phyloP scores from a whole-genome alignment of 2,888 invertebrate species.

The Dorcus parallelipipedus region DNA sequence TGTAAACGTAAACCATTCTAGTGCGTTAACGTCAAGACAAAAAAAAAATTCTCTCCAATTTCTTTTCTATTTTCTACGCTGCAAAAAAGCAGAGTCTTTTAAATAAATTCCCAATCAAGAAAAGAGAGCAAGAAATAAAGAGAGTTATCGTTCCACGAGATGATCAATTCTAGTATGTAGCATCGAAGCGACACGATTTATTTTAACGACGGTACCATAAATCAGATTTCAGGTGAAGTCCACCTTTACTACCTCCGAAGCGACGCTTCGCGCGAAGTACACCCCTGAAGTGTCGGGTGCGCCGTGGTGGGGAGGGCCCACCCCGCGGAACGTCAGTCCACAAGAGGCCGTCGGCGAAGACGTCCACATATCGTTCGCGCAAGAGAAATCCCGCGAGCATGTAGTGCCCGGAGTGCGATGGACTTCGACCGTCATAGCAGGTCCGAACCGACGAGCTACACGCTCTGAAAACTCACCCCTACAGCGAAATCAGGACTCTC shows the following conservation, averaged over 20 bases:
- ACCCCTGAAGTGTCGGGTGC: constrained; percentile 1
- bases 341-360: constrained; percentile 4
- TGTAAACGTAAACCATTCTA: no score
- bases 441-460: constrained; percentile 12
- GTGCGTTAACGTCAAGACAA: no score
- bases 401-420: constrained; percentile 10
- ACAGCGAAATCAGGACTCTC: no score
- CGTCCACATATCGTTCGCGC: constrained; percentile 1
- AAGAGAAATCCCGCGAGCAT: not conserved
- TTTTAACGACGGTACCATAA: not conserved
- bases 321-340: constrained; percentile 11
- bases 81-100: no score
- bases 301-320: constrained; percentile 7
- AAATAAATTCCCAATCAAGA: no score
- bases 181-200: not conserved
- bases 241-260: no score
- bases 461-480: not conserved
- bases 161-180: no score
- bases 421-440: constrained; percentile 10
- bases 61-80: no score
- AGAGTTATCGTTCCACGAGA: no score
- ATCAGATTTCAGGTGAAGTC: not conserved
- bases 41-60: no score
- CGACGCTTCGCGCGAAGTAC: not conserved
- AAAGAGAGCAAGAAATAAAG: no score